Evolutionary conservation across 2,888 invertebrate species (phyloP).

Genomic region (Amiota mariae): DNA sequence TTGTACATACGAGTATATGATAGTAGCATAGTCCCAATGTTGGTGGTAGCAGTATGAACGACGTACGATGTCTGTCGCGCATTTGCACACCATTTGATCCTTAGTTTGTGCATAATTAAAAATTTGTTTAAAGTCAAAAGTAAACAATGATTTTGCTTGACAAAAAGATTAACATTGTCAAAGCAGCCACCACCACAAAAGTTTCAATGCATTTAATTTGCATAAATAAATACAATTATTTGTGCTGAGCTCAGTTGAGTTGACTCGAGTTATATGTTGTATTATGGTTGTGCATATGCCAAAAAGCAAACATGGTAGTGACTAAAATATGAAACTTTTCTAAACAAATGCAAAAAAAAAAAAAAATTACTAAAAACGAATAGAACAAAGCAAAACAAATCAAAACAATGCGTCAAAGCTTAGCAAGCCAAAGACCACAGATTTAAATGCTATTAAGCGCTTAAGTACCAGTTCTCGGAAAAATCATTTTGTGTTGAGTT

Average conservation of each 20-base stretch:
- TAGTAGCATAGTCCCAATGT: background rate
- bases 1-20: background rate
- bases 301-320: constrained; percentile 53
- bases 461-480: background rate
- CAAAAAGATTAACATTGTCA: constrained; percentile 47
- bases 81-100: constrained; percentile 60
- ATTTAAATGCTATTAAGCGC: constrained; percentile 16
- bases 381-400: background rate
- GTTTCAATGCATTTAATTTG: constrained; percentile 57
- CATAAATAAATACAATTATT: constrained; percentile 58
- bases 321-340: constrained; percentile 61
- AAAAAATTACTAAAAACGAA: constrained; percentile 5
- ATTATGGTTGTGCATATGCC: constrained; percentile 63
- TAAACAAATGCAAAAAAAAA: constrained; percentile 65
- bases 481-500: background rate
- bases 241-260: no score
- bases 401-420: background rate
- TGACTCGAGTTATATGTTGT: constrained; percentile 30
- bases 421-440: constrained; percentile 6
- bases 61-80: constrained; percentile 46
- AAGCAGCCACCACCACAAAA: background rate
- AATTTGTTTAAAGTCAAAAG: constrained; percentile 26
- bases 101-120: constrained; percentile 60
- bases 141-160: constrained; percentile 22
- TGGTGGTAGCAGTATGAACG: background rate